These are phyloP conservation scores for Aplysina aerophoba DNA, from an alignment of 37 sponge, comb jelly and placozoan species.

Conservation along the genomic window DNA sequence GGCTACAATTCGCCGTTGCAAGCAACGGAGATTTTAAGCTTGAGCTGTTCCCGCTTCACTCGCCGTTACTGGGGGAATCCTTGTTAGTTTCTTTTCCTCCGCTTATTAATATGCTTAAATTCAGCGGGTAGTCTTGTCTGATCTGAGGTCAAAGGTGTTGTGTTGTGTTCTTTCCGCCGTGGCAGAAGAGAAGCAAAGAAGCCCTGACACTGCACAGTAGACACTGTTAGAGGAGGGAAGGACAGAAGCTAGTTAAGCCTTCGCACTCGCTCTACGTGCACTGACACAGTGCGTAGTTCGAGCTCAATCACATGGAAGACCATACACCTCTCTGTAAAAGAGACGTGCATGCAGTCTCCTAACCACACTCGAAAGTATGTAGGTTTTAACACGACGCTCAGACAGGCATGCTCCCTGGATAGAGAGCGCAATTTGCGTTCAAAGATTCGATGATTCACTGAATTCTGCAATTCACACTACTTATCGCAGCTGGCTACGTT, in stretches of 20 bases:
- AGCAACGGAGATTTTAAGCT: slow-evolving; percentile 70
- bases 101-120: slow-evolving; percentile 94
- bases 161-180: neutral
- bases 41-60: slow-evolving; percentile 90
- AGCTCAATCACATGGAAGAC: neutral
- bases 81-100: slow-evolving; percentile 93
- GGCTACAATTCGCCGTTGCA: slow-evolving; percentile 30
- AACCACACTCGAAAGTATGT: neutral
- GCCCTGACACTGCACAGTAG: no score
- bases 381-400: slow-evolving; percentile 61
- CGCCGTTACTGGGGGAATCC: slow-evolving; percentile 92
- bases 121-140: slow-evolving; percentile 89
- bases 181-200: neutral
- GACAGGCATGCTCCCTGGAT: slow-evolving; percentile 54
- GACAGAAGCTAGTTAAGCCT: no score
- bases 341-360: neutral
- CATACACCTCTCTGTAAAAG: neutral
- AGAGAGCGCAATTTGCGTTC: slow-evolving; percentile 84
- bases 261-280: no score
- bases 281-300: no score
- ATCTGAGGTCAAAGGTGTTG: slow-evolving; percentile 52
- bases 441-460: slow-evolving; percentile 92
- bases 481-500: slow-evolving; percentile 86
- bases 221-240: no score
- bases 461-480: slow-evolving; percentile 92